phyloP scores from a whole-genome alignment of 2,113 vertebrate species.

The Arenaria interpres region DNA sequence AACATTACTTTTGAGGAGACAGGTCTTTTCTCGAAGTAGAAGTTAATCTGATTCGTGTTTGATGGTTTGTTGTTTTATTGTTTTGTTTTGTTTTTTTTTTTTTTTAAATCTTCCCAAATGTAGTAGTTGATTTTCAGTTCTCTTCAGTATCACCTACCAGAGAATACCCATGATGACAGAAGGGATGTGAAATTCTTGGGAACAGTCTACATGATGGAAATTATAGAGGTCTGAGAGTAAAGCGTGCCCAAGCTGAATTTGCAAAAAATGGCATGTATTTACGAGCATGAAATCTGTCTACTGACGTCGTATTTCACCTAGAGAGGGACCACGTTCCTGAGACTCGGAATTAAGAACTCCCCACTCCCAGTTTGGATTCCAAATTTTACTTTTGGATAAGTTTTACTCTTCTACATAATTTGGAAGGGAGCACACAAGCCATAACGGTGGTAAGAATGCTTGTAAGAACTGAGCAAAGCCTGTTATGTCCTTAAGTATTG shows the following conservation, averaged over 20 bases:
- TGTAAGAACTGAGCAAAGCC: background rate
- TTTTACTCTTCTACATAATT: background rate
- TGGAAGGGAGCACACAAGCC: background rate
- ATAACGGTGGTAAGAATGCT: background rate
- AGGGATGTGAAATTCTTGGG: background rate
- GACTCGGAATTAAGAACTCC: background rate
- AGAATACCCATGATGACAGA: background rate
- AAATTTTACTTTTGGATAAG: background rate
- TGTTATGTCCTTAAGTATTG: background rate
- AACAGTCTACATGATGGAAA: background rate
- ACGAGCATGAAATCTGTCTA: background rate
- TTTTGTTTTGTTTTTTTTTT: background rate
- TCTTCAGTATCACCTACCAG: fast-evolving
- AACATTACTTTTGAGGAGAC: background rate
- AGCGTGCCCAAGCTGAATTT: fast-evolving
- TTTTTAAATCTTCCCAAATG: background rate
- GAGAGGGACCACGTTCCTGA: background rate
- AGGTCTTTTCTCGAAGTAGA: background rate
- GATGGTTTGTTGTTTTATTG: background rate
- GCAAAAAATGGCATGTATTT: background rate
- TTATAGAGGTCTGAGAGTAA: background rate
- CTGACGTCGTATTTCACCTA: background rate
- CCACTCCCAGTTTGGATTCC: too few relatives aligned
- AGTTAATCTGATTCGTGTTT: background rate
- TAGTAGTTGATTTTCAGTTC: background rate